Evolutionary conservation across 1,140 invertebrate genomes (phyloP).

Genomic region (Aethina tumida): DNA sequence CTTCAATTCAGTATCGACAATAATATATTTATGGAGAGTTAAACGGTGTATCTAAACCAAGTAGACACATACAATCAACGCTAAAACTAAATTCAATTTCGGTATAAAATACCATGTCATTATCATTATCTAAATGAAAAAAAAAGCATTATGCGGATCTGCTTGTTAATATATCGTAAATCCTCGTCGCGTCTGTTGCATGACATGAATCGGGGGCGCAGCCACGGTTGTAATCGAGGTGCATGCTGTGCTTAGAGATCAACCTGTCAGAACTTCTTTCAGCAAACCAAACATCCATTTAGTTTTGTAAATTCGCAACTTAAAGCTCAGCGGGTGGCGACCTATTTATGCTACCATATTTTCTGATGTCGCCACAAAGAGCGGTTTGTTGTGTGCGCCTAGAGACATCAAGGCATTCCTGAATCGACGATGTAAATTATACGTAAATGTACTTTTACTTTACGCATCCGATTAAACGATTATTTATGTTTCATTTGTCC

Average conservation of each 20-base stretch:
- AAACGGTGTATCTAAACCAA: no score
- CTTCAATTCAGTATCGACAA: no score
- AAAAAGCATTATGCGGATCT: no score
- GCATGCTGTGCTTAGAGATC: conserved; percentile 19
- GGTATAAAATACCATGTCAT: no score
- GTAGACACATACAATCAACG: no score
- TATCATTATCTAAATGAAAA: no score
- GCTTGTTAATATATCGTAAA: no score
- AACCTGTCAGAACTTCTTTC: conserved; percentile 18
- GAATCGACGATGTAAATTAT: conserved; percentile 1
- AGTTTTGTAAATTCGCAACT: conserved; percentile 12
- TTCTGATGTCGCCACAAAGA: conserved; percentile 4
- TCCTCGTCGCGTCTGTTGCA: no score
- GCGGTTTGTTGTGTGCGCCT: no score
- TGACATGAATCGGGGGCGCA: conserved; percentile 1
- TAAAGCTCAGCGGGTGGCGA: conserved; percentile 5
- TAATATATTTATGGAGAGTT: no score
- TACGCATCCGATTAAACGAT: not conserved
- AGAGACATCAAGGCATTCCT: no score
- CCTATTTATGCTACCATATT: conserved; percentile 9
- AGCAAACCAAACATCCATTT: conserved; percentile 10
- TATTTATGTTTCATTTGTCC: not conserved
- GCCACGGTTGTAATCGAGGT: conserved; percentile 4
- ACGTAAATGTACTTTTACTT: not conserved
- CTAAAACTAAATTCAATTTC: no score